These are phyloP conservation scores for Dicerorhinus sumatrensis DNA, from an alignment of 2,113 vertebrate species.

Conservation along the genomic window DNA sequence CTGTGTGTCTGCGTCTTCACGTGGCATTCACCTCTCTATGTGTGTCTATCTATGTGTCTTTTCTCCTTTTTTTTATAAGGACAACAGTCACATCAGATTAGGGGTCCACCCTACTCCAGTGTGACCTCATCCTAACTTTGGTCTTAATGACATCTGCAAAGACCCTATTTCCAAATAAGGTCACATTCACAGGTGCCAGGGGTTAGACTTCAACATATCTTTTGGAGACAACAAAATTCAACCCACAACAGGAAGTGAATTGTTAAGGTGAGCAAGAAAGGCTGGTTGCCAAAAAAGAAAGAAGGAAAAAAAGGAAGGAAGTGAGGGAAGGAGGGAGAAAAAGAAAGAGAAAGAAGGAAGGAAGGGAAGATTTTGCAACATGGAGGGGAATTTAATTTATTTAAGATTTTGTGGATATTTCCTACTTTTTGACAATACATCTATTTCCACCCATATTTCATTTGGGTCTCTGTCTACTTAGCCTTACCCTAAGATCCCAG, in stretches of 20 bases:
- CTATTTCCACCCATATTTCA: not conserved
- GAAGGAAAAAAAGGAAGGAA: accelerated
- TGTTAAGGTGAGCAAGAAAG: not conserved
- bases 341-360: accelerated
- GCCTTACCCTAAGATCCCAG: not conserved
- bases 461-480: not conserved
- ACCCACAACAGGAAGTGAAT: not conserved
- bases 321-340: accelerated
- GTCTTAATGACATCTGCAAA: not conserved
- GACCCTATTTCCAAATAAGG: not conserved
- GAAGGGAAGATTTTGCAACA: not conserved
- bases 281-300: not conserved
- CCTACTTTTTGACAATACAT: not conserved
- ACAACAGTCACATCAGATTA: not conserved
- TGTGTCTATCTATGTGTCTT: not conserved
- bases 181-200: not conserved
- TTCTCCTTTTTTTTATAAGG: not conserved
- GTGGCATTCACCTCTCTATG: not conserved
- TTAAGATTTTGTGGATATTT: not conserved
- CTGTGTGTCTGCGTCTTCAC: not conserved
- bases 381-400: not conserved
- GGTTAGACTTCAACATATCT: not conserved
- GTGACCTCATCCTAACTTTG: not conserved
- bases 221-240: not conserved
- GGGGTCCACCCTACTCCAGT: not conserved